These are phyloP conservation scores for Hesperophylax magnus DNA, from an alignment of 1,140 invertebrate species.

Conservation along the genomic window DNA sequence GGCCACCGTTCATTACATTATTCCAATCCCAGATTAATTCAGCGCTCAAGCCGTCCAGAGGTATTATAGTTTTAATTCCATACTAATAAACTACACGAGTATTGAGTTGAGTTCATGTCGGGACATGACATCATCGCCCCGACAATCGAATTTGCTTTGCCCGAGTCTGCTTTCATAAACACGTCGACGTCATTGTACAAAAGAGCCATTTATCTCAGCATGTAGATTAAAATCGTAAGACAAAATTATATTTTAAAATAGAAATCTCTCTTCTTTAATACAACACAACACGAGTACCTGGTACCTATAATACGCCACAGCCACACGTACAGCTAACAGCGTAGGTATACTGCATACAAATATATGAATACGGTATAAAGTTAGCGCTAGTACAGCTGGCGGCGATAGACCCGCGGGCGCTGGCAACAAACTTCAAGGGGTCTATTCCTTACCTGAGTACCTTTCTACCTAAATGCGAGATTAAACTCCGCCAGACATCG, in stretches of 20 bases:
- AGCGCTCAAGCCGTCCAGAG: no score
- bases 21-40: no score
- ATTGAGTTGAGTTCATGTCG: no score
- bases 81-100: no score
- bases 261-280: conserved; percentile 25
- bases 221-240: conserved; percentile 22
- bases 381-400: neutral
- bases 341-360: neutral
- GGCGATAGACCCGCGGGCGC: conserved; percentile 23
- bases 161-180: neutral
- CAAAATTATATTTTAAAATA: conserved; percentile 35
- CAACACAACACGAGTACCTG: no score
- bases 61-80: no score
- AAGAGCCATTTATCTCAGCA: conserved; percentile 9
- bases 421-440: neutral
- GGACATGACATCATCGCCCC: neutral
- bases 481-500: no score
- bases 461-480: no score
- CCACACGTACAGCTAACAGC: neutral
- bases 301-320: no score
- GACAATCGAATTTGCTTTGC: neutral
- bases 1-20: no score
- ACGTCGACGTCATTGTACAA: conserved; percentile 10
- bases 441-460: no score
- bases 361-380: neutral